phyloP scores from a whole-genome alignment of 2,113 vertebrate genomes.

The Phaethon lepturus region DNA sequence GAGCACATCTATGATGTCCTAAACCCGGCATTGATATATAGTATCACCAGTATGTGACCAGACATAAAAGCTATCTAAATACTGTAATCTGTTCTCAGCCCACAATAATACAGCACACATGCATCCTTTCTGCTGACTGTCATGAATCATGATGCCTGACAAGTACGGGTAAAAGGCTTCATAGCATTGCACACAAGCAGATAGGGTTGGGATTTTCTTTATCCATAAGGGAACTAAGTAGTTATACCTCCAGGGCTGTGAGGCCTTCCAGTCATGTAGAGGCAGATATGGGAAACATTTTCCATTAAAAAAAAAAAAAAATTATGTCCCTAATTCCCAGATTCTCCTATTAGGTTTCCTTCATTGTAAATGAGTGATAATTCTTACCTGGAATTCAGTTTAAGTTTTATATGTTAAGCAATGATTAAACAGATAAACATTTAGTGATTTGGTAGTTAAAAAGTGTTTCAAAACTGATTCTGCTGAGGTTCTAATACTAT shows the following conservation, averaged over 20 bases:
- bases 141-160: constrained; percentile 24
- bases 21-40: neutral
- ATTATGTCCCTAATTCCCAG: neutral
- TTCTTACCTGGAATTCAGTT: neutral
- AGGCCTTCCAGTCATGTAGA: neutral
- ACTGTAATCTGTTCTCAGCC: constrained; percentile 38
- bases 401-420: neutral
- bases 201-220: neutral
- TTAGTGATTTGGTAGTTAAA: neutral
- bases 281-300: neutral
- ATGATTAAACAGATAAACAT: neutral
- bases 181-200: neutral
- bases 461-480: neutral
- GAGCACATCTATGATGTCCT: neutral
- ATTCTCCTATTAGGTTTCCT: neutral
- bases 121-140: neutral
- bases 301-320: neutral
- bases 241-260: neutral
- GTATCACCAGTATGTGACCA: neutral
- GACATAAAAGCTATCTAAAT: constrained; percentile 51
- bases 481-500: neutral
- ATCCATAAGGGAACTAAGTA: neutral
- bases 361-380: neutral
- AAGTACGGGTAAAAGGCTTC: neutral
- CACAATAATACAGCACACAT: neutral